Percentiles rank a stretch among this genome's conserved stretches.
These are phyloP conservation scores for Austrolebias charrua DNA, from an alignment of 2,797 vertebrate species.

Conservation along the genomic window DNA sequence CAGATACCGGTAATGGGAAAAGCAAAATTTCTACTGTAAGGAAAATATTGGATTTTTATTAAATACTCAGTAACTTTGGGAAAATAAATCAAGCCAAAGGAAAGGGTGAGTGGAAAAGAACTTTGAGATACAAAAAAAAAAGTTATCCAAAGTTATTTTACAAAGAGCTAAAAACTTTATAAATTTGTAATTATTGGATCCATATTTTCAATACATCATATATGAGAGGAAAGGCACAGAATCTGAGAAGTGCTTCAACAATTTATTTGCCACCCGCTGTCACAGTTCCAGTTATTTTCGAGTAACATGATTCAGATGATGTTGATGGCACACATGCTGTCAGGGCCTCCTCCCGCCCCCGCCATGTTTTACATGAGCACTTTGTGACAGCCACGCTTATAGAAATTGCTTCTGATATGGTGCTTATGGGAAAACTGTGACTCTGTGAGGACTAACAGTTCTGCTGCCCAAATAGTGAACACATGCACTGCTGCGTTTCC, in stretches of 20 bases:
- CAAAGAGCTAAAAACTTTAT: conserved; percentile 7
- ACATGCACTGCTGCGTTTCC: not conserved
- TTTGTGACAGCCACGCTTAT: not conserved
- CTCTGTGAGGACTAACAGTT: conserved; percentile 4
- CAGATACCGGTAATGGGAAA: conserved; percentile 6
- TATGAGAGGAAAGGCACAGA: not conserved
- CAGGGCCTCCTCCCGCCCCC: not conserved
- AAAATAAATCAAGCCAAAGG: not conserved
- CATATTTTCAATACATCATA: not conserved
- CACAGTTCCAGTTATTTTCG: not conserved
- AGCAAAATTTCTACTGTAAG: conserved; percentile 30
- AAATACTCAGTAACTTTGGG: conserved; percentile 28
- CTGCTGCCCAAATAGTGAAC: not conserved
- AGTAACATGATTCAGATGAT: conserved; percentile 6
- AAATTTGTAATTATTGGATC: conserved; percentile 1
- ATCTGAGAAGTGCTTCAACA: not conserved
- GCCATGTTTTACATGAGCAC: conserved; percentile 8
- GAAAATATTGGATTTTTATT: conserved; percentile 32
- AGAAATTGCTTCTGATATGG: conserved; percentile 1
- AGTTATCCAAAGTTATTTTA: too few species aligned
- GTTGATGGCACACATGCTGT: not conserved
- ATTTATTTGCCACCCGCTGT: conserved; percentile 2
- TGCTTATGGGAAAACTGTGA: conserved; percentile 5
- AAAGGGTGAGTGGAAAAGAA: conserved; percentile 8
- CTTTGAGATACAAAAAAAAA: too few species aligned